Conservation (phyloP, 2,797 vertebrate genomes). For the Heteromormyrus szaboi region DNA sequence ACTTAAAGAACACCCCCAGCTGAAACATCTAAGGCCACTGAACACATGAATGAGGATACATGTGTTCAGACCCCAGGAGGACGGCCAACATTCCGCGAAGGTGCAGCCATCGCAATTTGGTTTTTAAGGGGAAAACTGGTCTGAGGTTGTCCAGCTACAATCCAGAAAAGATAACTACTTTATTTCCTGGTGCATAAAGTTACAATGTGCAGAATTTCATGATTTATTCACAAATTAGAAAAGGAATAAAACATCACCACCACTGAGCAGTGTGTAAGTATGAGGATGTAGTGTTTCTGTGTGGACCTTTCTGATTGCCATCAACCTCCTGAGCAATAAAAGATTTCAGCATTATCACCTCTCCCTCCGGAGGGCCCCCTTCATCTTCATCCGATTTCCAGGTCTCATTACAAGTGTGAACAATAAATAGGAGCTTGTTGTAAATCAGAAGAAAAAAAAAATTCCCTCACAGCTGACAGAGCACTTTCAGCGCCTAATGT, state of each 20-base stretch:
- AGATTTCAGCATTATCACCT: not conserved
- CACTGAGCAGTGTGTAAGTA: not conserved
- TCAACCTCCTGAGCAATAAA: not conserved
- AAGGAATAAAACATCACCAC: not conserved
- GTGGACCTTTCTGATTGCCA: not conserved
- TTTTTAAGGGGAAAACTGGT: not conserved
- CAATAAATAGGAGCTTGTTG: not conserved
- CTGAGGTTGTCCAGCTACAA: not conserved
- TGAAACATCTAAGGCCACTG: not conserved
- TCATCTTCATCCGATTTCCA: not conserved
- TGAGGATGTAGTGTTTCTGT: not conserved
- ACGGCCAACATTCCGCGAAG: not conserved
- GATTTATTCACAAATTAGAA: not conserved
- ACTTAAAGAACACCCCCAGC: not conserved
- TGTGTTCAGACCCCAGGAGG: not conserved
- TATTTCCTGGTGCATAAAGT: not conserved
- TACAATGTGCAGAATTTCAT: not conserved
- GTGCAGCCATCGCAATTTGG: not conserved
- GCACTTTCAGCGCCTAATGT: not conserved
- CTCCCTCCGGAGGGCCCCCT: not conserved
- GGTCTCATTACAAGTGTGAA: not conserved
- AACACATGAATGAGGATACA: not conserved
- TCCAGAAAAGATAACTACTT: not conserved
- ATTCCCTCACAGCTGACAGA: not conserved
- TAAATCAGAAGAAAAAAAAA: not conserved